Base-by-base conservation (phyloP, 2,888 invertebrate species). In the Steinernema carpocapsae region DNA sequence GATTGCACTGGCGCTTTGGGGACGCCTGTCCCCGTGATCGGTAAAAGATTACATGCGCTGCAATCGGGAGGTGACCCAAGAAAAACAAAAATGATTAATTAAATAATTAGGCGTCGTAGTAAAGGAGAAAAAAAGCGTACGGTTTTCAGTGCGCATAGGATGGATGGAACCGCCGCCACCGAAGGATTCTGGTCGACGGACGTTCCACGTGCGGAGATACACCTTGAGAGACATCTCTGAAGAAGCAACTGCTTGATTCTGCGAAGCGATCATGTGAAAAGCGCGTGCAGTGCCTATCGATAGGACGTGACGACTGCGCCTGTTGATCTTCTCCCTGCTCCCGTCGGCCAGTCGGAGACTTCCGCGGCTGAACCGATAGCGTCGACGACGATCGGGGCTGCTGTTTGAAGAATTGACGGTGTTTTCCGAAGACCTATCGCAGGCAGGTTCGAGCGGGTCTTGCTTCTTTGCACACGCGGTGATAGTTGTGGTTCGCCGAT, bases 41-140 rank as follows among this genome's bases (percentile, higher is more conserved):
- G 56, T 26, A 26, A 64, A 32, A 17, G 32, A 64, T 52, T 52
- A 37, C 37, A 48, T 14, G 29, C 32, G 24, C 26, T 32, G 64
- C 64, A 29, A 3, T 26, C 17, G 64, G 26, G 19, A 17, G 22
- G 17, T 26, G 24, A 64, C 64, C 32, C 32, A 64, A 64, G 26
- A n/a, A 64, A 64, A 64, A 64, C 64, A 64, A 26, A 64, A 64
- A 64, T 64, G 64, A 64, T 64, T 64, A 64, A 64, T 64, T 6
- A 64, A 14, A 26, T 64, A 64, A 64, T 32, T 64, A 64, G 6
- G 32, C 64, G 64, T 26, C 64, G 64, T 64, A 29, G 64, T 32
- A 64, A 32, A 29, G 19, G 29, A 52, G 52, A 26, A 64, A 32
- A n/a, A 64, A 64, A 64, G 64, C 19, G 64, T 64, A 32, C 32